Conservation (phyloP, 2,113 vertebrate genomes). For the Todiramphus chloris region DNA sequence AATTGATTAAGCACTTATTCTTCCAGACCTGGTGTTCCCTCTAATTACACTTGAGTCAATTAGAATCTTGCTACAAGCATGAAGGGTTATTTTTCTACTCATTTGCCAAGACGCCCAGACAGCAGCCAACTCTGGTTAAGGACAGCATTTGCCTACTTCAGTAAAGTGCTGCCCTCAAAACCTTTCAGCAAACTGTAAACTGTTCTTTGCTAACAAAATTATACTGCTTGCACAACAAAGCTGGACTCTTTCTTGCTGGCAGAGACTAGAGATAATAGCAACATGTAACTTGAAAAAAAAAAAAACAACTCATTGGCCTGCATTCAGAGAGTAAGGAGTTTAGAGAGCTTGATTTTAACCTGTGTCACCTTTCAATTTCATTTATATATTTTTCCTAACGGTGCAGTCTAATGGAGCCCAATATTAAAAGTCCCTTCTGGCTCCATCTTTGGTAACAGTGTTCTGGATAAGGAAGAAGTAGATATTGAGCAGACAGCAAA, state of each 20-base stretch:
- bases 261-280: not conserved
- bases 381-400: not conserved
- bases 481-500: not conserved
- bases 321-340: not conserved
- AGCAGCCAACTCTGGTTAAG: not conserved
- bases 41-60: not conserved
- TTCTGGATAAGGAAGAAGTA: rapidly evolving
- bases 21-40: not conserved
- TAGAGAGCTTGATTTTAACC: not conserved
- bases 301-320: not conserved
- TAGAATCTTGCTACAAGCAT: not conserved
- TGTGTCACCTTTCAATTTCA: not conserved
- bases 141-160: not conserved
- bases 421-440: not conserved
- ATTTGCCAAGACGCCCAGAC: not conserved
- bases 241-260: not conserved
- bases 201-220: not conserved
- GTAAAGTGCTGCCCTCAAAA: not conserved
- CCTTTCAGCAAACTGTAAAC: not conserved
- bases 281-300: not conserved
- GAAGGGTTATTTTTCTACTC: not conserved
- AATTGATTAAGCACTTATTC: not conserved
- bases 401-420: not conserved
- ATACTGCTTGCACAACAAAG: not conserved
- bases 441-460: not conserved